Percentiles rank a stretch among this genome's conserved stretches.
These are phyloP conservation scores for Pogonus chalceus DNA, from an alignment of 1,140 invertebrate genomes.

Conservation along the genomic window DNA sequence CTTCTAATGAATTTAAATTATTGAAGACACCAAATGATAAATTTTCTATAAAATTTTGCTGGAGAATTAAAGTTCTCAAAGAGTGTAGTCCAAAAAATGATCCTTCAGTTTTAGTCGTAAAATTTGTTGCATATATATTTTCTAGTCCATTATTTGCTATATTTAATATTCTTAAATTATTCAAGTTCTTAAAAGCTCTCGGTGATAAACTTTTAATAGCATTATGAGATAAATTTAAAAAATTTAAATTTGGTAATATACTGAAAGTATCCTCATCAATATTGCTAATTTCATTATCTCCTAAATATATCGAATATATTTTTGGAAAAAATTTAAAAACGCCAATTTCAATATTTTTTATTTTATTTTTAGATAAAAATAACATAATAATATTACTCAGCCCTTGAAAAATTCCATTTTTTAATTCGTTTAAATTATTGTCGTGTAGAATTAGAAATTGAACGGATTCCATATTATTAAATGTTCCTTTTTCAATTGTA, in stretches of 20 bases:
- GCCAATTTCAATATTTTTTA: slow-evolving; percentile 43
- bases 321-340: slow-evolving; percentile 46
- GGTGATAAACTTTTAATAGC: slow-evolving; percentile 39
- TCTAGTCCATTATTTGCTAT: slow-evolving; percentile 18
- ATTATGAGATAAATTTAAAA: slow-evolving; percentile 25
- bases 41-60: background rate
- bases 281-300: slow-evolving; percentile 22
- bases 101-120: background rate
- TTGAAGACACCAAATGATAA: background rate
- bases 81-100: background rate
- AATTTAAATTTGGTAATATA: slow-evolving; percentile 20
- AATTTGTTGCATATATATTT: background rate
- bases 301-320: slow-evolving; percentile 40
- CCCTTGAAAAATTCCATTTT: slow-evolving; percentile 26
- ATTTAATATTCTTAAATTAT: slow-evolving; percentile 24
- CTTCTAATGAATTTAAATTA: background rate
- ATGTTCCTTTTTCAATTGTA: slow-evolving; percentile 25
- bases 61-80: background rate
- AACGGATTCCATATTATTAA: slow-evolving; percentile 28
- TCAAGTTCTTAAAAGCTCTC: slow-evolving; percentile 18
- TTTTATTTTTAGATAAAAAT: slow-evolving; percentile 49
- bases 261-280: slow-evolving; percentile 21
- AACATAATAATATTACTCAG: slow-evolving; percentile 36
- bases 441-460: slow-evolving; percentile 20
- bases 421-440: slow-evolving; percentile 25